Conservation (phyloP, 2,888 invertebrate genomes). For the Agrotis exclamationis region DNA sequence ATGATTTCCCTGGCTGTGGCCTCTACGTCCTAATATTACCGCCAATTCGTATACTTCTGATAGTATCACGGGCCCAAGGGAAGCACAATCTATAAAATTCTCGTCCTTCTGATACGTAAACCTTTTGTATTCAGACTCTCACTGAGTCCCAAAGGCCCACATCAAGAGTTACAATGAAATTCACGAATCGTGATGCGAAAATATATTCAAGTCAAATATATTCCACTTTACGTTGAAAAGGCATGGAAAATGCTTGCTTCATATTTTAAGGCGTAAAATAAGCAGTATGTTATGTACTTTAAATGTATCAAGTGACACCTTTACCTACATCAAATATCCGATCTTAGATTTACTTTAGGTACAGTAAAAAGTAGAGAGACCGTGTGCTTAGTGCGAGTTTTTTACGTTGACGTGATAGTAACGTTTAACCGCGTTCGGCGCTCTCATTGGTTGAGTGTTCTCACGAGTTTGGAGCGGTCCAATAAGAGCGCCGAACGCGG, state of each 20-base stretch:
- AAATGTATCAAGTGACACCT: too few species aligned
- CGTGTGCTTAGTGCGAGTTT: too few species aligned
- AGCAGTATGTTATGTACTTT: neutral
- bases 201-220: slow-evolving; percentile 68
- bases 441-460: too few species aligned
- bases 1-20: slow-evolving; percentile 49
- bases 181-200: slow-evolving; percentile 66
- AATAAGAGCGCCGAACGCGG: too few species aligned
- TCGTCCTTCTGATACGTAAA: slow-evolving; percentile 73
- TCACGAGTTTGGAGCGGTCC: too few species aligned
- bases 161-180: slow-evolving; percentile 73
- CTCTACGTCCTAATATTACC: slow-evolving; percentile 39
- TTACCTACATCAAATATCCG: too few species aligned
- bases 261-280: slow-evolving; percentile 30
- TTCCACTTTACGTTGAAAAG: slow-evolving; percentile 43
- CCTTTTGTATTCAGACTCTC: slow-evolving; percentile 74
- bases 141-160: slow-evolving; percentile 68
- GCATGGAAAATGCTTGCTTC: slow-evolving; percentile 37
- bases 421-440: too few species aligned
- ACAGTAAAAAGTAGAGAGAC: too few species aligned
- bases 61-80: slow-evolving; percentile 69
- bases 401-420: too few species aligned
- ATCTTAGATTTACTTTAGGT: too few species aligned
- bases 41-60: slow-evolving; percentile 48
- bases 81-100: slow-evolving; percentile 77